A percentile compares a stretch with the other conserved stretches of the same genome.
These are phyloP conservation scores for Caenorhabditis wallacei DNA, from an alignment of 2,888 invertebrate genomes.

Conservation along the genomic window DNA sequence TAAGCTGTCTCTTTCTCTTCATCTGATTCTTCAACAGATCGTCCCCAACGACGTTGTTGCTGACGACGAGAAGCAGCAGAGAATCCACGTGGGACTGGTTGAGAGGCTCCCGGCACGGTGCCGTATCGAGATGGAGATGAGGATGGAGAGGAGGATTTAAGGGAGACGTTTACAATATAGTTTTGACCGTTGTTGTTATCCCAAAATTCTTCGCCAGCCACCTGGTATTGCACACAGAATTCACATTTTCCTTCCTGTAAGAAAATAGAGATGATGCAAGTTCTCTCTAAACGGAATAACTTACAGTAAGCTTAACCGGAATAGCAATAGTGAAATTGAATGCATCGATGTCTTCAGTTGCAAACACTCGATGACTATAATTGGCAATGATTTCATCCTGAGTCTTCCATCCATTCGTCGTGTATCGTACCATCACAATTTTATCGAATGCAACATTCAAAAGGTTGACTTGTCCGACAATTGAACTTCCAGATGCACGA, in stretches of 20 bases:
- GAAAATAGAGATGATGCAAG: slow-evolving; percentile 2
- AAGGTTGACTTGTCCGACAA: slow-evolving; percentile 71
- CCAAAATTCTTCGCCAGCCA: slow-evolving; percentile 65
- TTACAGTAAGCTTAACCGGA: slow-evolving; percentile 56
- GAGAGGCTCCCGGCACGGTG: slow-evolving; percentile 26
- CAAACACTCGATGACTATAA: slow-evolving; percentile 68
- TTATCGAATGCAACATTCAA: slow-evolving; percentile 71
- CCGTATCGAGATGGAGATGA: slow-evolving; percentile 24
- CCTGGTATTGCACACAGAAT: slow-evolving; percentile 69
- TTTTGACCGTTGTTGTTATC: slow-evolving; percentile 72
- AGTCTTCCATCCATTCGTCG: slow-evolving; percentile 65
- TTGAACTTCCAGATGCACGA: slow-evolving; percentile 54
- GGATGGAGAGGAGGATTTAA: slow-evolving; percentile 14
- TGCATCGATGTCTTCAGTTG: slow-evolving; percentile 69
- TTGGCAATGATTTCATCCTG: slow-evolving; percentile 57
- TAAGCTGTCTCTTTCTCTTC: slow-evolving; percentile 46
- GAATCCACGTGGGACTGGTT: slow-evolving; percentile 24
- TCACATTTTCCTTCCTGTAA: slow-evolving; percentile 68
- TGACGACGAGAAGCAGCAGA: slow-evolving; percentile 24
- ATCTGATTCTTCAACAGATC: slow-evolving; percentile 54
- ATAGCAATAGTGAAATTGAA: slow-evolving; percentile 69
- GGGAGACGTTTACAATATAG: slow-evolving; percentile 62
- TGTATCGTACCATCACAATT: slow-evolving; percentile 66
- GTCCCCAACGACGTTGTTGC: slow-evolving; percentile 61
- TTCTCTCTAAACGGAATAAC: not conserved